Base-by-base conservation (phyloP, 2,888 invertebrate species). In the Tetranychus truncatus region DNA sequence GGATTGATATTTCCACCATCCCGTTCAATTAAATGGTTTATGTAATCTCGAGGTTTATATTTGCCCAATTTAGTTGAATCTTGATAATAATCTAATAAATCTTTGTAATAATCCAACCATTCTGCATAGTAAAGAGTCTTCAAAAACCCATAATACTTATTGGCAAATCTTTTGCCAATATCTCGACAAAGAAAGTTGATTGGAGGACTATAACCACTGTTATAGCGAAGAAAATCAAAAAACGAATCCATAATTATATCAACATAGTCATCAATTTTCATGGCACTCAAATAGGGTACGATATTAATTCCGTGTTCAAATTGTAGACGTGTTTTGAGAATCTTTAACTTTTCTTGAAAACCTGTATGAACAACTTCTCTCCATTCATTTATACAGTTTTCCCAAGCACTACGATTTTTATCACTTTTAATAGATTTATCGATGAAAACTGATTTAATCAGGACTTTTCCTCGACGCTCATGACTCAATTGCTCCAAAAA, bases 141-240 rank as follows among this genome's bases (percentile, higher is more conserved):
- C 15, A 71, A 55, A 21, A 73, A 44, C 1, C 66, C 20, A 9
- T 77, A 75, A 73, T 81, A 86, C 84, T 86, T 86, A 15, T 86
- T 84, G 81, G 88, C 88, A 0, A 91, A 89, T 82, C 87, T 87
- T 7, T 83, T 82, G 5, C 92, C 92, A 6, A 92, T 82, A 45
- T 87, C 86, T 76, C 85, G 84, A 78, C 89, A 88, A 74, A 1
- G 89, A 85, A 0, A 88, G 87, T 0, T 89, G 89, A 81, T 91
- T 91, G 82, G 88, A 91, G 0, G 88, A 24, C 74, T 73, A 44
- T 77, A 76, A 46, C 65, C 45, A 18, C 66, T 65, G 69, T 69
- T 73, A 67, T 71, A 74, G 69, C 76, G 75, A 15, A 76, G 74
- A 11, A 77, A 74, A 45, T 72, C 34, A 67, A 74, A 65, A 11